phyloP scores from a whole-genome alignment of 2,797 vertebrate genomes.

The Bryconaethiops microstoma region DNA sequence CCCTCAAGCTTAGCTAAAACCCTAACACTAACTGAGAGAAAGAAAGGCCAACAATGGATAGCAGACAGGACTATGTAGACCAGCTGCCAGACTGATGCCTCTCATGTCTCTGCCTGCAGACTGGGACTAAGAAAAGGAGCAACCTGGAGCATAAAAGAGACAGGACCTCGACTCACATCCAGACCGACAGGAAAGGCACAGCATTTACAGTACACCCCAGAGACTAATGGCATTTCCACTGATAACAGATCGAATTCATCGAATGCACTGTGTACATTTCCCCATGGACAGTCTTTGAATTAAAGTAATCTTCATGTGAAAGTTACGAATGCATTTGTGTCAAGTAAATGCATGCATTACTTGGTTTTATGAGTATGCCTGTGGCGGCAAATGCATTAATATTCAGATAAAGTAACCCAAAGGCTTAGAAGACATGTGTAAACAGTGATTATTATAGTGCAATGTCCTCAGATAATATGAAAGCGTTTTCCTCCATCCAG shows the following conservation, averaged over 20 bases:
- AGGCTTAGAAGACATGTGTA: not conserved
- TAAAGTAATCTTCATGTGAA: too few species aligned
- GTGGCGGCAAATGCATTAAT: not conserved
- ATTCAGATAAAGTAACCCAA: slow-evolving; percentile 1
- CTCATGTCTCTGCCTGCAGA: slow-evolving; percentile 17
- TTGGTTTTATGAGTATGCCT: not conserved
- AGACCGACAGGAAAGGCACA: slow-evolving; percentile 9
- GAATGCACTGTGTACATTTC: not conserved
- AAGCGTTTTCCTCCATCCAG: not conserved
- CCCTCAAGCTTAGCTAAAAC: slow-evolving; percentile 44
- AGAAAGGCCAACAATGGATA: not conserved
- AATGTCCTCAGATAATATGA: slow-evolving; percentile 14
- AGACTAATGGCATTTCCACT: too few species aligned
- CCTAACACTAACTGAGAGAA: slow-evolving; percentile 38
- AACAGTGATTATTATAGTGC: not conserved
- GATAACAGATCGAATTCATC: not conserved
- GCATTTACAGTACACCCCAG: not conserved
- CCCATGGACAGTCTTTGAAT: too few species aligned
- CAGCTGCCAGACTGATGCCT: slow-evolving; percentile 30
- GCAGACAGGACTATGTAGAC: slow-evolving; percentile 24
- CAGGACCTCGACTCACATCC: not conserved
- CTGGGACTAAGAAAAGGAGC: slow-evolving; percentile 22
- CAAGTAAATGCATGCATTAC: not conserved
- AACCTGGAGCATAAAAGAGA: slow-evolving; percentile 31
- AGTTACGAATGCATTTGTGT: not conserved